A percentile compares a stretch with the other conserved stretches of the same genome.
Conservation (phyloP, 2,113 vertebrate species). For the Rhipidura dahli region DNA sequence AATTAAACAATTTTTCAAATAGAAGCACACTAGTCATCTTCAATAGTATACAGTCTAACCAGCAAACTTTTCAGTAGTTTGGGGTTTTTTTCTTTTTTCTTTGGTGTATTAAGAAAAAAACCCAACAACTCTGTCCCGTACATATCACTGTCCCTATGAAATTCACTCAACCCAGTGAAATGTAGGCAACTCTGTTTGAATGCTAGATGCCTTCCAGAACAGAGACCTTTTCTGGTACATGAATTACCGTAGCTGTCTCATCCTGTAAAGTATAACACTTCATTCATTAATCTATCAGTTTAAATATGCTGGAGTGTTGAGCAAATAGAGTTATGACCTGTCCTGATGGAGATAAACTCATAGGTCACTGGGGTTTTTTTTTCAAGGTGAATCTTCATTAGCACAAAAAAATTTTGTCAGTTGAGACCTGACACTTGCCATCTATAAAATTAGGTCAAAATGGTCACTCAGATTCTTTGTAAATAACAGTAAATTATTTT, state of each 20-base stretch:
- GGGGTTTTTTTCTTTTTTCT: neutral
- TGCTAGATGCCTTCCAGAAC: neutral
- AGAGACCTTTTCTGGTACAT: neutral
- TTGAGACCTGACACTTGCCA: neutral
- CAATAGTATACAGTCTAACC: neutral
- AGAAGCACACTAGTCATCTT: neutral
- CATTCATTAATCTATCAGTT: neutral
- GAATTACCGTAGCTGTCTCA: neutral
- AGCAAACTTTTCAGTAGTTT: neutral
- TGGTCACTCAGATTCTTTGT: neutral
- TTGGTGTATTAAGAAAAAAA: neutral
- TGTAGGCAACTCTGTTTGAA: neutral
- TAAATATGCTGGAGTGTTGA: neutral
- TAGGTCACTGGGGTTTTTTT: neutral
- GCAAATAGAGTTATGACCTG: neutral
- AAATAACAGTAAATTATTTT: neutral
- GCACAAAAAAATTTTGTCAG: slow-evolving; percentile 1
- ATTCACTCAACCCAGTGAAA: neutral
- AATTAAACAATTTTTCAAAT: neutral
- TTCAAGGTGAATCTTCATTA: neutral
- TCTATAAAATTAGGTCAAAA: neutral
- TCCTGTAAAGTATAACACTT: neutral
- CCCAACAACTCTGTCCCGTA: neutral
- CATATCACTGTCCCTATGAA: neutral
- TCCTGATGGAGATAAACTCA: neutral